These are phyloP conservation scores for Bombus pascuorum DNA, from an alignment of 1,140 invertebrate species.

Conservation along the genomic window DNA sequence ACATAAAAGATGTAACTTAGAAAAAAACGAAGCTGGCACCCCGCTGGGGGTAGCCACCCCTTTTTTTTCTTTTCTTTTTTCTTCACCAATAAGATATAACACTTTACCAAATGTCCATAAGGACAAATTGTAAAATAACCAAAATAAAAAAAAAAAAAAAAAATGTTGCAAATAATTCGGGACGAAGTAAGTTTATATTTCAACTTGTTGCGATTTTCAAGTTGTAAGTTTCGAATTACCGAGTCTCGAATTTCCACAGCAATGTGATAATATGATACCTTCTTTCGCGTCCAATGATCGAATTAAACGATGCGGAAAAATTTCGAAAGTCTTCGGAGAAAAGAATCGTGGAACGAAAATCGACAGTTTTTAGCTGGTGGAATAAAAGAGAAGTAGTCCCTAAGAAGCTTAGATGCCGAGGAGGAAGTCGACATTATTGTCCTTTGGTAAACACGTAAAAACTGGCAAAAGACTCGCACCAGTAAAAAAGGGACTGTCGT, in stretches of 20 bases:
- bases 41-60: too few species aligned
- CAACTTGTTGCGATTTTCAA: background rate
- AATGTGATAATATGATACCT: background rate
- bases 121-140: too few species aligned
- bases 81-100: too few species aligned
- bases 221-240: background rate
- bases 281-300: too few species aligned
- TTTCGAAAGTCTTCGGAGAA: background rate
- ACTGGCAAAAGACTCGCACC: slow-evolving; percentile 21
- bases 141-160: too few species aligned
- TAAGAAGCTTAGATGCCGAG: slow-evolving; percentile 49
- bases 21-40: too few species aligned
- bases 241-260: too few species aligned
- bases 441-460: slow-evolving; percentile 58
- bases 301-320: background rate
- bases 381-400: slow-evolving; percentile 22
- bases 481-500: slow-evolving; percentile 36
- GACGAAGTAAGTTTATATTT: background rate
- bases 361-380: background rate
- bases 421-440: slow-evolving; percentile 66
- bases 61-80: too few species aligned
- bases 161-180: background rate
- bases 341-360: background rate
- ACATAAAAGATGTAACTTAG: too few species aligned
- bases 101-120: too few species aligned